Evolutionary conservation across 2,888 invertebrate genomes (phyloP).

Genomic region (Sericinus montela): DNA sequence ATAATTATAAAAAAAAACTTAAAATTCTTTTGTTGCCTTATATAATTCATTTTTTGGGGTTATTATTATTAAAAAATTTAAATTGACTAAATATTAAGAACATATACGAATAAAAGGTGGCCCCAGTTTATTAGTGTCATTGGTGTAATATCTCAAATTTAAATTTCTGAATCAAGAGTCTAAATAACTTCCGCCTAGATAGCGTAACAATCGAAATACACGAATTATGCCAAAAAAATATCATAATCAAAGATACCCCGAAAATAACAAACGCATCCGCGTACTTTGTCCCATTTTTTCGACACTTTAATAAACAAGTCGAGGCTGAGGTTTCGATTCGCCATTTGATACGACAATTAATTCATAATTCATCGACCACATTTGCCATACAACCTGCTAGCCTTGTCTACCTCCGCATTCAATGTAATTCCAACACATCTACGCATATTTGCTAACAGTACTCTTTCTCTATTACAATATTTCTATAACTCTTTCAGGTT

Average conservation of each 20-base stretch:
- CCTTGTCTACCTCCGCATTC: conserved; percentile 9
- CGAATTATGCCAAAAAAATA: not conserved
- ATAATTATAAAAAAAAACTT: no score
- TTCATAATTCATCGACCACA: not conserved
- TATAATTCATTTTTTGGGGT: no score
- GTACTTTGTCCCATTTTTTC: not conserved
- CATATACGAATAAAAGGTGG: no score
- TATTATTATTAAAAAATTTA: no score
- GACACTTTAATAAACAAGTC: not conserved
- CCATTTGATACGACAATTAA: conserved; percentile 11
- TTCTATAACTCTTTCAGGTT: no score
- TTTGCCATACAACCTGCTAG: not conserved
- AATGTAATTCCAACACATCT: not conserved
- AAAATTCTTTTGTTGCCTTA: no score
- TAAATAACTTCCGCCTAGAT: not conserved
- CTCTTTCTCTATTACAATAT: no score
- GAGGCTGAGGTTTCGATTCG: not conserved
- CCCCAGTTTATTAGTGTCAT: no score
- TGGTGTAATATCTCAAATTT: no score
- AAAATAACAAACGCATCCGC: not conserved
- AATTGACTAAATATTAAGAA: no score
- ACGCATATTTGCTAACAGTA: not conserved
- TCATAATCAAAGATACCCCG: not conserved
- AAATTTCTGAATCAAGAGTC: no score
- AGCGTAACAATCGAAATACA: not conserved